Percentiles rank a stretch among this genome's conserved stretches.
Conservation (phyloP, 2,888 invertebrate species). For the Palloptera scutellata region DNA sequence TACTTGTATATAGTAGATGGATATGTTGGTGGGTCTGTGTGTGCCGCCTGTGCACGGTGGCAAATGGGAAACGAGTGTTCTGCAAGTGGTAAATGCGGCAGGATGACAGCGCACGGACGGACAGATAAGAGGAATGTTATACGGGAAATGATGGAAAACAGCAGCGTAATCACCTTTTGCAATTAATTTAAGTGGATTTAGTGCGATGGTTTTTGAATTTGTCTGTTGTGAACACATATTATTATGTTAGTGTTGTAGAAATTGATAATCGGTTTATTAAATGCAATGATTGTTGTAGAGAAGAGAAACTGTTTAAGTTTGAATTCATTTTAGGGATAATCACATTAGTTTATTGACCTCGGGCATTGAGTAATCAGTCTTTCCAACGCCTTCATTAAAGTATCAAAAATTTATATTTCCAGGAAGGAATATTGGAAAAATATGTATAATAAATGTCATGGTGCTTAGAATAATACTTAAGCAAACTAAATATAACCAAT, state of each 20-base stretch:
- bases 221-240: no score
- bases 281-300: no score
- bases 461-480: no score
- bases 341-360: no score
- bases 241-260: slow-evolving; percentile 4
- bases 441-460: no score
- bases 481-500: no score
- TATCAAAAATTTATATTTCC: no score
- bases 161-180: slow-evolving; percentile 60
- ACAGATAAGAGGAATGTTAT: not conserved
- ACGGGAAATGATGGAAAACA: slow-evolving; percentile 38
- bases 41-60: slow-evolving; percentile 8
- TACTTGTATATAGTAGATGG: not conserved
- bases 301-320: no score
- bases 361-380: no score
- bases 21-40: slow-evolving; percentile 1
- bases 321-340: no score
- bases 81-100: slow-evolving; percentile 1
- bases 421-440: no score
- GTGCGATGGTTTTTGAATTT: slow-evolving; percentile 44
- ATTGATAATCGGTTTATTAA: slow-evolving; percentile 7
- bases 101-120: not conserved
- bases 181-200: slow-evolving; percentile 61
- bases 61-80: slow-evolving; percentile 4
- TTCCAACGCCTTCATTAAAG: no score